Evolutionary conservation across 1,140 invertebrate genomes (phyloP), one percentile per base, ranked within the genome.

Genomic region (Drosophila carrolli): DNA sequence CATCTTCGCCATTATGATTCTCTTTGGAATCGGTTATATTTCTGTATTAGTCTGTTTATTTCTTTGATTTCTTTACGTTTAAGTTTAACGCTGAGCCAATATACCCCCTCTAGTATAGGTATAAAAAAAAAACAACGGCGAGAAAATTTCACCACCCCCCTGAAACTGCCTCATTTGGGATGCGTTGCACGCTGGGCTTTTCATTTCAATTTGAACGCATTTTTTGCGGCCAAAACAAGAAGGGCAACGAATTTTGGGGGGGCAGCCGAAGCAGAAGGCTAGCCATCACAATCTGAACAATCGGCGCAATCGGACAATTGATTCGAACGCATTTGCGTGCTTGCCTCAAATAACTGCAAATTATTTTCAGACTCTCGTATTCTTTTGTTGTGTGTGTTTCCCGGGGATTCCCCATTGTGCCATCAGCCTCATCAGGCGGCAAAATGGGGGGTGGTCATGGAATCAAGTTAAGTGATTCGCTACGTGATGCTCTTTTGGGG

Each of bases 401-500:
- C 38, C 35, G 32, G 35, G 29, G 60, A 72, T 37, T 82, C 80
- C 67, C 79, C 79, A 66, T 77, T 82, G 74, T 75, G 58, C 62
- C 68, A 80, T 72, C 63, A 77, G 54, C 47, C 70, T 61, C 50
- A 50, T 44, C 35, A 57, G 40, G 43, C 35, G 40, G 50, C 6
- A 35, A 8, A 65, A 51, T 44, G 51, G 44, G 61, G 11, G 48
- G 40, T 23, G 63, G 73, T 50, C 54, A 61, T 65, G 63, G 74
- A 81, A 74, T 89, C 84, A 79, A 91, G 85, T 91, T 91, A 91
- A 91, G 90, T 91, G 90, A 91, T 90, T 91, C 81, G 68, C 82
- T 91, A 91, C 90, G 90, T 91, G 90, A 83, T 84, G 73, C 84
- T 83, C 83, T 79, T 83, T 60, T 65, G 73, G 51, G 55, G 23